A percentile compares a stretch with the other conserved stretches of the same genome.
Conservation (phyloP, 2,888 invertebrate genomes). For the Sarcophaga carnaria region DNA sequence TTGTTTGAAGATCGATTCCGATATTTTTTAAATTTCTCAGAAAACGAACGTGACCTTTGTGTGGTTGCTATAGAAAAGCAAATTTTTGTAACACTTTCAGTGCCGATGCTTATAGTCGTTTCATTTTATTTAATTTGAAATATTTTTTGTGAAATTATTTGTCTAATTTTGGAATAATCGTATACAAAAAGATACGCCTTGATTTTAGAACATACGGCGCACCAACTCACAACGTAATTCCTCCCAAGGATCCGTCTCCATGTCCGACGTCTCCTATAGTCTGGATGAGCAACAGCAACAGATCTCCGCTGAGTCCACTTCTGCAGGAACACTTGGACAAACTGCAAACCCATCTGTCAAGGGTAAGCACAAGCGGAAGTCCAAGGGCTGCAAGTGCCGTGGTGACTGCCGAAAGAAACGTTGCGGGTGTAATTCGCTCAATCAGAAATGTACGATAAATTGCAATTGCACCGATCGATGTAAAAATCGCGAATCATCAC, state of each 20-base stretch:
- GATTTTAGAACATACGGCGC: constrained; percentile 51
- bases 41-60: too few relatives aligned
- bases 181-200: constrained; percentile 57
- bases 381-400: constrained; percentile 73
- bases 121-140: neutral
- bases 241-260: constrained; percentile 44
- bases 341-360: constrained; percentile 63
- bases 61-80: too few relatives aligned
- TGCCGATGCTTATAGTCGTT: too few relatives aligned
- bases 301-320: constrained; percentile 58
- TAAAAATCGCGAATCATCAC: constrained; percentile 41
- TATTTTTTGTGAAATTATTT: neutral
- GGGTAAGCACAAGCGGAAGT: constrained; percentile 61
- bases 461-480: constrained; percentile 67
- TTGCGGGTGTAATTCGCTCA: constrained; percentile 73
- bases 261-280: constrained; percentile 47
- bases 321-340: constrained; percentile 60
- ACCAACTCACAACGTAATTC: neutral
- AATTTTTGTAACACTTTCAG: too few relatives aligned
- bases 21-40: too few relatives aligned
- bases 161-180: constrained; percentile 47
- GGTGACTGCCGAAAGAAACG: constrained; percentile 73
- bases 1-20: too few relatives aligned
- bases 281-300: constrained; percentile 56
- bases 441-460: constrained; percentile 66